phyloP scores from a whole-genome alignment of 2,888 invertebrate species.

The Drosophila eohydei region DNA sequence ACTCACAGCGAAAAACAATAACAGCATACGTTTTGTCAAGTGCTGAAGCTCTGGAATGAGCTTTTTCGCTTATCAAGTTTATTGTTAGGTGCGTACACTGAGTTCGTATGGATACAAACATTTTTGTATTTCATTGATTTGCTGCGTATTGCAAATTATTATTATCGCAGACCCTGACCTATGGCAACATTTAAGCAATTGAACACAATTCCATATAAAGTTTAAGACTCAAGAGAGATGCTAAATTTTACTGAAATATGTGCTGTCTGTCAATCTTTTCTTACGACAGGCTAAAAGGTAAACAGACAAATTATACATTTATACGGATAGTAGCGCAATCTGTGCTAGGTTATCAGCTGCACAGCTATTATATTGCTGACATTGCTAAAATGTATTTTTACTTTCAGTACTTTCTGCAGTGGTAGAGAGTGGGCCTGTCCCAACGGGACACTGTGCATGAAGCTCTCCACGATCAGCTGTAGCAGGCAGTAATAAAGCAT shows the following conservation, averaged over 20 bases:
- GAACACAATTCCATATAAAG: not conserved
- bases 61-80: conserved; percentile 1
- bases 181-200: conserved; percentile 6
- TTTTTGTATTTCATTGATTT: conserved; percentile 1
- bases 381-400: no score
- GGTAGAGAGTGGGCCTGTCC: no score
- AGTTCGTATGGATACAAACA: not conserved
- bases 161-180: conserved; percentile 14
- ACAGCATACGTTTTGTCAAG: not conserved
- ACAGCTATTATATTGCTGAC: not conserved
- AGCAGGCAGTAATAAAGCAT: not conserved
- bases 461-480: not conserved
- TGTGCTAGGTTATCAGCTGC: not conserved
- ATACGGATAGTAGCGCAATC: not conserved
- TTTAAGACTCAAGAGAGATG: no score
- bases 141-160: conserved; percentile 3
- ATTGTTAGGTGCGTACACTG: conserved; percentile 11
- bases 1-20: not conserved
- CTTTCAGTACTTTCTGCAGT: no score
- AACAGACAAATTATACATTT: not conserved
- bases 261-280: no score
- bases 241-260: no score
- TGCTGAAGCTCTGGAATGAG: not conserved
- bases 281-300: not conserved
- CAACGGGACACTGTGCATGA: no score